These are phyloP conservation scores for Pseudomyrmex sp. DNA, from an alignment of 1,140 invertebrate species.

Conservation along the genomic window DNA sequence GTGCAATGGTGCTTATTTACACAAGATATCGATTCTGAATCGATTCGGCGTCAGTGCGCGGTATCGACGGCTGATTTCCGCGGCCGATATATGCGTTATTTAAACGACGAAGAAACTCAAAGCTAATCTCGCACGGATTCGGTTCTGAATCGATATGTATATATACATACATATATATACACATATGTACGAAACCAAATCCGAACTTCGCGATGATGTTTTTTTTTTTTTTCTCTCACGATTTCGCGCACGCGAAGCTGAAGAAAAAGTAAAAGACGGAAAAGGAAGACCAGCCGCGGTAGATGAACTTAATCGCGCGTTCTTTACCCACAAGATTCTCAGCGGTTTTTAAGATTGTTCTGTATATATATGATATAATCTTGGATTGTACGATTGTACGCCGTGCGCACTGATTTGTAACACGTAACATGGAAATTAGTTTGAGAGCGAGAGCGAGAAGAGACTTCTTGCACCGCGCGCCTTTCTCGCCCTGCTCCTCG, in stretches of 20 bases:
- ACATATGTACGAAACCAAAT: not conserved
- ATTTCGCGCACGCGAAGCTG: not conserved
- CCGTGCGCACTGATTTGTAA: constrained; percentile 83
- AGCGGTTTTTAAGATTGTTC: constrained; percentile 78
- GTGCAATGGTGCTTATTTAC: constrained; percentile 61
- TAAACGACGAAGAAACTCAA: not conserved
- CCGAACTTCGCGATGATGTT: constrained; percentile 5
- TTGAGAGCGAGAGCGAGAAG: constrained; percentile 44
- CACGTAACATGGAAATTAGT: constrained; percentile 75
- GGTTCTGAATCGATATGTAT: too few species aligned
- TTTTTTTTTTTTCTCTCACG: constrained; percentile 12
- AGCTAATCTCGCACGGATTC: not conserved
- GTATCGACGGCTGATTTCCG: constrained; percentile 44
- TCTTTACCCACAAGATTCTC: constrained; percentile 76
- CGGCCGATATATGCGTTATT: not conserved
- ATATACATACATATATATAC: too few species aligned
- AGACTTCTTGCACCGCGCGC: constrained; percentile 59
- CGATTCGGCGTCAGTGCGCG: not conserved
- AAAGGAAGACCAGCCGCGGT: constrained; percentile 50
- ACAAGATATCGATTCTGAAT: not conserved
- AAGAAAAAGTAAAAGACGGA: constrained; percentile 34
- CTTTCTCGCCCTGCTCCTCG: constrained; percentile 52
- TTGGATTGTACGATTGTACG: constrained; percentile 81
- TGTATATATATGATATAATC: constrained; percentile 79
- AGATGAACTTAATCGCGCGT: constrained; percentile 77